Conservation (phyloP, 2,797 vertebrate species). For the Cossypha niveicapilla region DNA sequence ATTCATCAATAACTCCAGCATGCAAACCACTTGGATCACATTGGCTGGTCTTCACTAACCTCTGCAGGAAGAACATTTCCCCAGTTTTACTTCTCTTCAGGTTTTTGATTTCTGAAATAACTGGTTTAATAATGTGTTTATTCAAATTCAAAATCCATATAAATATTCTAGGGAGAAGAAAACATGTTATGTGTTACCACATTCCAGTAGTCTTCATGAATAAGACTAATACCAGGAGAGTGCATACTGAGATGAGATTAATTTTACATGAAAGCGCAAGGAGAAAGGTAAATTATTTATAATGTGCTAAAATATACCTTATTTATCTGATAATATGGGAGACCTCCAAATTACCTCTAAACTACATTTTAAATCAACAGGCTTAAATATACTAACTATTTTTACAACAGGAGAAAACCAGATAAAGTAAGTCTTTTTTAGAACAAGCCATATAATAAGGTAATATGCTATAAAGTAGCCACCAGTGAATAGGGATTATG, state of each 20-base stretch:
- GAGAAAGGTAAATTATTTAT: background rate
- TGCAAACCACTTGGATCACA: background rate
- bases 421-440: background rate
- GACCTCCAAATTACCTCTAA: constrained; percentile 11
- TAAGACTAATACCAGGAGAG: background rate
- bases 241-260: background rate
- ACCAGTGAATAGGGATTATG: background rate
- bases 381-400: background rate
- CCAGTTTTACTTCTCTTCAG: background rate
- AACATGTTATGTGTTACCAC: background rate
- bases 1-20: background rate
- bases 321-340: background rate
- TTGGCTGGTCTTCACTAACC: background rate
- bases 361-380: background rate
- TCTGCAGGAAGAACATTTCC: background rate
- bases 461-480: background rate
- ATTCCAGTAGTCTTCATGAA: constrained; percentile 7
- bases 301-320: background rate
- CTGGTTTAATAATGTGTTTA: background rate
- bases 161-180: background rate
- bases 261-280: background rate
- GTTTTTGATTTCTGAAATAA: background rate
- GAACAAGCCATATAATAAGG: background rate
- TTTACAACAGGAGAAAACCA: background rate
- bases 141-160: constrained; percentile 17